Evolutionary conservation across 2,113 vertebrate genomes (phyloP).

Genomic region (Cariama cristata): DNA sequence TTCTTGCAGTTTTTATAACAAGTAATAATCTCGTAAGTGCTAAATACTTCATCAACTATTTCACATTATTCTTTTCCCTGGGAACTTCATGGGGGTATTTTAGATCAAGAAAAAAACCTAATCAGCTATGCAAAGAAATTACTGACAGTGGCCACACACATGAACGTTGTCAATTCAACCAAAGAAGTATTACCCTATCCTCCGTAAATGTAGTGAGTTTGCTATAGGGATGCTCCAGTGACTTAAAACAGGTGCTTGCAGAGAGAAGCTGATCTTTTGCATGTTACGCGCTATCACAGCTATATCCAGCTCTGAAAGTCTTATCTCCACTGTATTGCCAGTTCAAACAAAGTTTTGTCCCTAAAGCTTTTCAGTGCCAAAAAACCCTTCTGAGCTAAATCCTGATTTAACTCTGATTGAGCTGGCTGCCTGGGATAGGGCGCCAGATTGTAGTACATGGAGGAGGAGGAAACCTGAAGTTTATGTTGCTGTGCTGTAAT

Average conservation of each 20-base stretch:
- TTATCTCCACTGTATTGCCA: not conserved
- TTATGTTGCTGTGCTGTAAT: not conserved
- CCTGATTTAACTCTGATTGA: not conserved
- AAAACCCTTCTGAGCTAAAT: not conserved
- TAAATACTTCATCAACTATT: not conserved
- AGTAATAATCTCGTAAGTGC: not conserved
- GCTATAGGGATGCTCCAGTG: not conserved
- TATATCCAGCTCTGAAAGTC: not conserved
- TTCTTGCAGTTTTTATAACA: not conserved
- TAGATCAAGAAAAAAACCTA: not conserved
- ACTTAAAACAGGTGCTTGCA: not conserved
- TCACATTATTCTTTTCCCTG: not conserved
- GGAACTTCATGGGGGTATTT: not conserved
- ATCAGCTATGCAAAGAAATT: not conserved
- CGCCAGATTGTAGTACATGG: not conserved
- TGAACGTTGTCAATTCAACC: not conserved
- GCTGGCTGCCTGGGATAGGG: not conserved
- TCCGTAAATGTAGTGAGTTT: not conserved
- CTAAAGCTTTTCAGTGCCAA: not conserved
- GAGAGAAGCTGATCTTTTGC: not conserved
- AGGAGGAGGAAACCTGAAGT: not conserved
- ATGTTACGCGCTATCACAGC: rapidly evolving
- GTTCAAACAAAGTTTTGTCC: not conserved
- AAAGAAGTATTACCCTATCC: not conserved
- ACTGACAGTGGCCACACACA: not conserved